Percentiles rank a stretch among this genome's conserved stretches.
Conservation (phyloP, 2,888 invertebrate genomes). For the Torymus tubicola region DNA sequence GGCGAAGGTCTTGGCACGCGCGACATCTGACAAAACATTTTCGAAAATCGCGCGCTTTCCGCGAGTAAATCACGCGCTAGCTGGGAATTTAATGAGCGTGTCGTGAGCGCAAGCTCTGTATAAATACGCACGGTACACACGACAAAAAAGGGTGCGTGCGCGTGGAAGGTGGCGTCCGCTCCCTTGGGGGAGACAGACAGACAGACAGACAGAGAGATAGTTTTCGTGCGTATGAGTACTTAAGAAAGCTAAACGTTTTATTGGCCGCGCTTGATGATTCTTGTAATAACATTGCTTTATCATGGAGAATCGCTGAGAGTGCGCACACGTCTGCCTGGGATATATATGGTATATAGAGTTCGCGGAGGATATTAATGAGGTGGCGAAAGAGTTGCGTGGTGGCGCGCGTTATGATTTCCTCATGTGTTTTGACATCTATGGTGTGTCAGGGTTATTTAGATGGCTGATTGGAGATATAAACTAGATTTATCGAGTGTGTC, state of each 20-base stretch:
- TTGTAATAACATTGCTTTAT: constrained; percentile 21
- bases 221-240: constrained; percentile 37
- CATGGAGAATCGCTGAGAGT: not conserved
- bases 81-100: constrained; percentile 66
- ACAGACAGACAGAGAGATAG: constrained; percentile 4
- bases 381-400: not conserved
- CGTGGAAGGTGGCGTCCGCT: not conserved
- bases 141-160: constrained; percentile 12
- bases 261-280: constrained; percentile 37
- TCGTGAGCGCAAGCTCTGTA: constrained; percentile 9
- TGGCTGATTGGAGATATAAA: too few species aligned
- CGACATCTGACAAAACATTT: constrained; percentile 62
- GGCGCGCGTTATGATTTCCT: too few species aligned
- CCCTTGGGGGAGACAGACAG: not conserved
- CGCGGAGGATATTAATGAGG: not conserved
- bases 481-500: too few species aligned
- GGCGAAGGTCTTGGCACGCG: constrained; percentile 59
- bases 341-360: not conserved
- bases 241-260: constrained; percentile 38
- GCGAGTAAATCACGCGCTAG: constrained; percentile 67
- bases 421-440: too few species aligned
- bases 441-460: too few species aligned
- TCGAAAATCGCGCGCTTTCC: constrained; percentile 56
- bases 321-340: not conserved
- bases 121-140: constrained; percentile 28